A percentile compares a stretch with the other conserved stretches of the same genome.
Evolutionary conservation across 2,797 vertebrate genomes (phyloP).

Genomic region (Botia almorhae): DNA sequence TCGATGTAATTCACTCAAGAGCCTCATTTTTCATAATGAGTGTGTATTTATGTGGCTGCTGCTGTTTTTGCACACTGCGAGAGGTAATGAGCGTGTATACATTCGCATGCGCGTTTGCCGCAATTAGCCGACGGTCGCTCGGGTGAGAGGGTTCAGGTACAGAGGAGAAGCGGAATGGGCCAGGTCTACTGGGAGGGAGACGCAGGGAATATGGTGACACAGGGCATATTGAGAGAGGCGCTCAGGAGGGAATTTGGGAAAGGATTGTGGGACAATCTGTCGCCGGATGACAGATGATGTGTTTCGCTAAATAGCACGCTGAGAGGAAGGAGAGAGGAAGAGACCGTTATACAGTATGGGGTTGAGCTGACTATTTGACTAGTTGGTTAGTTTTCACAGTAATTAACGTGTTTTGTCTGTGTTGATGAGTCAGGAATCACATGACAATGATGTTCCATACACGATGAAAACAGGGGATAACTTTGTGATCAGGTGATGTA

Average conservation of each 20-base stretch:
- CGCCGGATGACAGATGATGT: conserved; percentile 79
- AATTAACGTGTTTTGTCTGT: background rate
- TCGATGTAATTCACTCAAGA: conserved; percentile 44
- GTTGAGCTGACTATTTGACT: background rate
- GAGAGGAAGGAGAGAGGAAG: background rate
- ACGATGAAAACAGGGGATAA: no score
- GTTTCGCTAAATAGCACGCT: conserved; percentile 67
- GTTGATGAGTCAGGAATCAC: background rate
- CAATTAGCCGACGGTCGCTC: conserved; percentile 39
- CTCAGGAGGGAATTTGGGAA: conserved; percentile 54
- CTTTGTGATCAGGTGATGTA: no score
- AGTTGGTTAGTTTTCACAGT: background rate
- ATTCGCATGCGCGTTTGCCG: conserved; percentile 32
- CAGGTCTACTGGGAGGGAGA: conserved; percentile 45
- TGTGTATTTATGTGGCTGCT: conserved; percentile 34
- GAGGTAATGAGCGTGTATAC: conserved; percentile 43
- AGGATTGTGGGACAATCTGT: conserved; percentile 57
- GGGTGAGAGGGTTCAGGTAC: conserved; percentile 29
- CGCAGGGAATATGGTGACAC: conserved; percentile 50
- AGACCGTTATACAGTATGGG: background rate
- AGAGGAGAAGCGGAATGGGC: conserved; percentile 33
- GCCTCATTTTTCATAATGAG: conserved; percentile 46
- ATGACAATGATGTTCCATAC: background rate
- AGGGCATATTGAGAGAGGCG: conserved; percentile 54
- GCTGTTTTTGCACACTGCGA: conserved; percentile 35